phyloP scores from a whole-genome alignment of 2,888 invertebrate species.

The Platycheirus rosarum region DNA sequence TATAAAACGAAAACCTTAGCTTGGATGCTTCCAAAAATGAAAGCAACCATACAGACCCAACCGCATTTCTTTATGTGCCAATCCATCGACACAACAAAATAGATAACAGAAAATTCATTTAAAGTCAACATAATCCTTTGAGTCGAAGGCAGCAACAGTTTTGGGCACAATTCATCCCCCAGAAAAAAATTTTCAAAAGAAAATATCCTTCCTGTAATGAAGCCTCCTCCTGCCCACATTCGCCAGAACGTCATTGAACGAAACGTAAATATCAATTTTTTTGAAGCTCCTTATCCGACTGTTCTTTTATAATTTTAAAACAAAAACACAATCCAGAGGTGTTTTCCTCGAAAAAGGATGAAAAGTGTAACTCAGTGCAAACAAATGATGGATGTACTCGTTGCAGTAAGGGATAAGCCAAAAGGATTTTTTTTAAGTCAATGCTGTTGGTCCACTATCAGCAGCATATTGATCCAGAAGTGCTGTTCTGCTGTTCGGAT shows the following conservation, averaged over 20 bases:
- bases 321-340: slow-evolving; percentile 25
- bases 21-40: too few species aligned
- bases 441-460: slow-evolving; percentile 21
- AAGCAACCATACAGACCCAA: too few species aligned
- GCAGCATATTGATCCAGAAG: not conserved
- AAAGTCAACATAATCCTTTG: slow-evolving; percentile 58
- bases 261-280: slow-evolving; percentile 56
- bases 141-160: slow-evolving; percentile 55
- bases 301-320: slow-evolving; percentile 55
- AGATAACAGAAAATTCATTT: slow-evolving; percentile 25
- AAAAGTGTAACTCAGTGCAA: slow-evolving; percentile 12
- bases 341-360: slow-evolving; percentile 2
- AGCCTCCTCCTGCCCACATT: not conserved
- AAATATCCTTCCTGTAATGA: slow-evolving; percentile 16
- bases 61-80: slow-evolving; percentile 20
- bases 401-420: slow-evolving; percentile 32
- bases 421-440: slow-evolving; percentile 47
- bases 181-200: slow-evolving; percentile 29
- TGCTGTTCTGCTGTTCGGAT: slow-evolving; percentile 6
- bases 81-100: not conserved
- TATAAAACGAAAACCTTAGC: not conserved
- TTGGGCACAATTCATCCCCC: slow-evolving; percentile 13
- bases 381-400: slow-evolving; percentile 49
- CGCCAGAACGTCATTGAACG: slow-evolving; percentile 40
- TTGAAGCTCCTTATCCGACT: slow-evolving; percentile 1